These are phyloP conservation scores for Brenthis daphne DNA, from an alignment of 2,888 invertebrate species.

Conservation along the genomic window DNA sequence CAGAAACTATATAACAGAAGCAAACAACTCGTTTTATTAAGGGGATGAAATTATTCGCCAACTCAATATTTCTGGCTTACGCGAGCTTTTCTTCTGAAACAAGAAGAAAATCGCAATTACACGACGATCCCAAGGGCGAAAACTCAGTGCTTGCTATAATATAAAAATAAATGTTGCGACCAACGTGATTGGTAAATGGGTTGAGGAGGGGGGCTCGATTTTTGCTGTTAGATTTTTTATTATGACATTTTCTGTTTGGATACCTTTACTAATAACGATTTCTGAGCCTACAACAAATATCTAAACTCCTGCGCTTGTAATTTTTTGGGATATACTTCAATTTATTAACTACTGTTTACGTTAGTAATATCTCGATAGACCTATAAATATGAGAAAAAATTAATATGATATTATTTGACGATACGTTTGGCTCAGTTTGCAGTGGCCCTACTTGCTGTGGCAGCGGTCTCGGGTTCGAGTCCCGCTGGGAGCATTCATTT, in stretches of 20 bases:
- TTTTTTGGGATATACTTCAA: no score
- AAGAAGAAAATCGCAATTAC: constrained; percentile 27
- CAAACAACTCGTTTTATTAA: constrained; percentile 32
- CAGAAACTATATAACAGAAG: constrained; percentile 23
- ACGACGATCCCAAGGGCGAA: constrained; percentile 15
- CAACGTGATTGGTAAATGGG: not conserved
- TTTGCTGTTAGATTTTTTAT: constrained; percentile 1
- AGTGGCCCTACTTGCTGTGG: no score
- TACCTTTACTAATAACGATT: not conserved
- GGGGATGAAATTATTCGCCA: constrained; percentile 34
- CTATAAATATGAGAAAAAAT: no score
- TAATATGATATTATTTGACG: no score
- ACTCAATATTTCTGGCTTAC: constrained; percentile 36
- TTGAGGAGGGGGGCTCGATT: not conserved
- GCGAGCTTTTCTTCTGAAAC: constrained; percentile 20
- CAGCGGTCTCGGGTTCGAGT: no score
- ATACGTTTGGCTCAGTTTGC: no score
- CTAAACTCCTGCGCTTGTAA: no score
- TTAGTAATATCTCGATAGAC: no score
- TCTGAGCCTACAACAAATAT: no score
- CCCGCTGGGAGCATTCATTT: no score
- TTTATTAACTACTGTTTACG: no score
- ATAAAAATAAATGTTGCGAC: constrained; percentile 15
- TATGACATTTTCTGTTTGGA: not conserved
- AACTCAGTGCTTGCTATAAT: constrained; percentile 15